Conservation (phyloP, 2,113 vertebrate species). For the Chamaetylas fuelleborni region DNA sequence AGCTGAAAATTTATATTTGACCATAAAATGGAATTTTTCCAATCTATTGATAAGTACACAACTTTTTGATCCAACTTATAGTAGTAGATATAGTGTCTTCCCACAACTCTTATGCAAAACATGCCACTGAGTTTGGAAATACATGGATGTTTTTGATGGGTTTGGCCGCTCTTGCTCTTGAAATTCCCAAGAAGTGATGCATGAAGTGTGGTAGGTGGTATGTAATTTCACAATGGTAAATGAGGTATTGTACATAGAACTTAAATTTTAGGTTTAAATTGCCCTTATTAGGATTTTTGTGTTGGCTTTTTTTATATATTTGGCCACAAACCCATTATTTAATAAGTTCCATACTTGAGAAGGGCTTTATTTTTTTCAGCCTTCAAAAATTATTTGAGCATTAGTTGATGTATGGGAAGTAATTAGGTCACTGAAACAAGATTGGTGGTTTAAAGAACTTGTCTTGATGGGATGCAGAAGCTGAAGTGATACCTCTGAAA, state of each 20-base stretch:
- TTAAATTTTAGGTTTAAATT: slow-evolving; percentile 24
- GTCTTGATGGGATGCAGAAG: neutral
- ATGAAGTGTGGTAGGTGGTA: neutral
- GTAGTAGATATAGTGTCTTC: neutral
- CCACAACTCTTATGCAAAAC: neutral
- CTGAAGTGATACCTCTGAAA: neutral
- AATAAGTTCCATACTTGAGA: slow-evolving; percentile 28
- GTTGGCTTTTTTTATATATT: neutral
- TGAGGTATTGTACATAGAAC: neutral
- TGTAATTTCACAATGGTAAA: slow-evolving; percentile 44
- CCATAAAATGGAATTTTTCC: neutral
- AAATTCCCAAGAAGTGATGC: slow-evolving; percentile 5
- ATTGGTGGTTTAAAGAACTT: neutral
- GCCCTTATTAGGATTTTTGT: slow-evolving; percentile 43
- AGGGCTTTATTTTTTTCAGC: neutral
- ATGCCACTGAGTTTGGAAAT: neutral
- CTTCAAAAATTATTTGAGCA: neutral
- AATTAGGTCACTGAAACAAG: neutral
- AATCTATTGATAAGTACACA: neutral
- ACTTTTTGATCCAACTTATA: neutral
- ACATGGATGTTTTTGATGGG: neutral
- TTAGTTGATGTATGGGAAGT: neutral
- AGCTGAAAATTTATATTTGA: neutral
- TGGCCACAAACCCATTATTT: neutral
- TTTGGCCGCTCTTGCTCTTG: slow-evolving; percentile 16